Evolutionary conservation across 2,113 vertebrate genomes (phyloP).

Genomic region (Mustela lutreola): DNA sequence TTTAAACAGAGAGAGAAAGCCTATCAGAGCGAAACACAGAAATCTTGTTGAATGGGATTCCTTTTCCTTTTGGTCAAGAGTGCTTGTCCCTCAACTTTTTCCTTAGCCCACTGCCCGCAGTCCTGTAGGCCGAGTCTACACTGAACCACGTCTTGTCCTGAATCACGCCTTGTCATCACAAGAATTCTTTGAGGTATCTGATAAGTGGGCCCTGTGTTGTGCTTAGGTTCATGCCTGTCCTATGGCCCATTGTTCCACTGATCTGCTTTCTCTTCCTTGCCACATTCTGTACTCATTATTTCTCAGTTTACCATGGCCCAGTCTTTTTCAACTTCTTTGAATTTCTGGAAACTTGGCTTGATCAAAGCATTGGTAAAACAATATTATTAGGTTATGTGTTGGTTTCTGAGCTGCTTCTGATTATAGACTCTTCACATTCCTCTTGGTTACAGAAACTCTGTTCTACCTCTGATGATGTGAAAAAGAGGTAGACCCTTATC

Average conservation of each 20-base stretch:
- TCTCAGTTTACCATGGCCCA: neutral
- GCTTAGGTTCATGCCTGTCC: neutral
- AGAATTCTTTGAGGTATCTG: neutral
- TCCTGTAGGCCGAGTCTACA: neutral
- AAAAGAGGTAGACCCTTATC: neutral
- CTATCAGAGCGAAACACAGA: neutral
- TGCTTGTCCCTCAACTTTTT: neutral
- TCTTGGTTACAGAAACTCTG: neutral
- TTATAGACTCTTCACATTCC: neutral
- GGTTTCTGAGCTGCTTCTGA: neutral
- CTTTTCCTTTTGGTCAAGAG: neutral
- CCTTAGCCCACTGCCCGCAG: neutral
- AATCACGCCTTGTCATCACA: neutral
- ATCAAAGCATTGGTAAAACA: slow-evolving; percentile 4
- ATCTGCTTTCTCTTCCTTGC: neutral
- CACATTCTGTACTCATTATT: neutral
- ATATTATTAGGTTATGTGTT: neutral
- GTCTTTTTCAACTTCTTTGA: neutral
- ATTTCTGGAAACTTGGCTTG: neutral
- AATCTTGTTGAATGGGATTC: neutral
- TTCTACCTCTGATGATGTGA: neutral
- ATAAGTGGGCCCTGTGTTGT: too few species aligned
- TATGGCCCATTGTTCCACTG: neutral
- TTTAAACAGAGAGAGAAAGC: neutral
- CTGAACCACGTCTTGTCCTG: neutral